phyloP scores from a whole-genome alignment of 2,113 vertebrate genomes.

The Oxyura jamaicensis region DNA sequence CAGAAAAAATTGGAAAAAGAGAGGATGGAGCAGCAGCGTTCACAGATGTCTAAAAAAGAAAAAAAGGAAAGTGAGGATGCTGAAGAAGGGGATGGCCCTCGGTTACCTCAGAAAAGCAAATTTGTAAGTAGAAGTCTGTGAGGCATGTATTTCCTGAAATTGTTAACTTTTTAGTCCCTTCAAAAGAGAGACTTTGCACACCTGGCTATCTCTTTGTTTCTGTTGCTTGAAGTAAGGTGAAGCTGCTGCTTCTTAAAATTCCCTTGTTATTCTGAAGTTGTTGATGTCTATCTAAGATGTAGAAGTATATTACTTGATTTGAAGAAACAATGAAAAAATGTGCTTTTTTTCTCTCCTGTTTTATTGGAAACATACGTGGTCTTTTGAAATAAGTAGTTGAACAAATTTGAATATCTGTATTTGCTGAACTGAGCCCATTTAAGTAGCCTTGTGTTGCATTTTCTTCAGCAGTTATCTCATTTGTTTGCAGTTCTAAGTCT shows the following conservation, averaged over 20 bases:
- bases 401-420: not conserved
- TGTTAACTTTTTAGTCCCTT: not conserved
- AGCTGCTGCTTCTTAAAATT: not conserved
- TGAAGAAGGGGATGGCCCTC: constrained; percentile 87
- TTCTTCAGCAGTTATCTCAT: not conserved
- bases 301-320: not conserved
- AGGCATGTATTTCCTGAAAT: constrained; percentile 18
- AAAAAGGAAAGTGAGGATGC: constrained; percentile 79
- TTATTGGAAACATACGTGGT: not conserved
- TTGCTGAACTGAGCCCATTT: not conserved
- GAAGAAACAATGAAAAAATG: not conserved
- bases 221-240: not conserved
- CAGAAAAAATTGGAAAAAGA: constrained; percentile 96
- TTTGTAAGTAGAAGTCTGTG: constrained; percentile 87
- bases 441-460: not conserved
- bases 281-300: not conserved
- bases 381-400: not conserved
- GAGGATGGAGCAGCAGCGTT: constrained; percentile 93
- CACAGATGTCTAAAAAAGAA: constrained; percentile 90
- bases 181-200: not conserved
- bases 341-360: not conserved
- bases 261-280: not conserved
- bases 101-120: constrained; percentile 96
- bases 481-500: not conserved
- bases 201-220: not conserved